Base-by-base conservation (phyloP, 2,888 invertebrate genomes). In the Caenorhabditis doughertyi region DNA sequence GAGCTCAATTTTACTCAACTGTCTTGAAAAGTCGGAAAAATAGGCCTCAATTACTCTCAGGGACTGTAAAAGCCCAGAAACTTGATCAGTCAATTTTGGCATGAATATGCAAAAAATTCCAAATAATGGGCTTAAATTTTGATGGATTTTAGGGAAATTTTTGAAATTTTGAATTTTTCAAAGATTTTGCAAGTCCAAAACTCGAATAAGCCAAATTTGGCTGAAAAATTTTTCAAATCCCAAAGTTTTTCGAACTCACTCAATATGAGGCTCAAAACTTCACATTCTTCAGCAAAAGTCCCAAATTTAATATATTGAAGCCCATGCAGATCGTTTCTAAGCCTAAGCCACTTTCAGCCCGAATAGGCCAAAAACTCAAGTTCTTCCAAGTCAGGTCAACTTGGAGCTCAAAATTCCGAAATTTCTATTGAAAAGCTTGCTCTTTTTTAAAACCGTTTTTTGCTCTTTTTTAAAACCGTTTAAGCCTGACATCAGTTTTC, bases 181-280 rank as follows among this genome's bases (percentile, higher is more conserved):
- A n/a, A n/a, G n/a, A n/a, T n/a, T n/a, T n/a, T n/a, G n/a, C n/a
- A n/a, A n/a, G n/a, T n/a, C n/a, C n/a, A n/a, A n/a, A n/a, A n/a
- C n/a, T n/a, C n/a, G n/a, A n/a, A n/a, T n/a, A n/a, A n/a, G n/a
- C n/a, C n/a, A n/a, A n/a, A n/a, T n/a, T n/a, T n/a, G n/a, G n/a
- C n/a, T n/a, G 39, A 11, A 39, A 39, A 39, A 32, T 7, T 32
- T 32, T 32, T 32, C 32, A 32, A 32, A 32, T 9, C 16, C 16
- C 16, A 2, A 9, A 39, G 9, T 39, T 5, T 39, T 21, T 39
- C 16, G 18, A 21, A 39, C 13, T 18, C 7, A 27, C 35, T 60
- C 60, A 60, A 60, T 60, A 60, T 60, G 60, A 35, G 60, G 32
- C 35, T 60, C 60, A 60, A 60, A 60, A 60, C 35, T 60, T 35